Evolutionary conservation across 2,113 vertebrate species (phyloP).

Genomic region (Andinoacara biseriatus): DNA sequence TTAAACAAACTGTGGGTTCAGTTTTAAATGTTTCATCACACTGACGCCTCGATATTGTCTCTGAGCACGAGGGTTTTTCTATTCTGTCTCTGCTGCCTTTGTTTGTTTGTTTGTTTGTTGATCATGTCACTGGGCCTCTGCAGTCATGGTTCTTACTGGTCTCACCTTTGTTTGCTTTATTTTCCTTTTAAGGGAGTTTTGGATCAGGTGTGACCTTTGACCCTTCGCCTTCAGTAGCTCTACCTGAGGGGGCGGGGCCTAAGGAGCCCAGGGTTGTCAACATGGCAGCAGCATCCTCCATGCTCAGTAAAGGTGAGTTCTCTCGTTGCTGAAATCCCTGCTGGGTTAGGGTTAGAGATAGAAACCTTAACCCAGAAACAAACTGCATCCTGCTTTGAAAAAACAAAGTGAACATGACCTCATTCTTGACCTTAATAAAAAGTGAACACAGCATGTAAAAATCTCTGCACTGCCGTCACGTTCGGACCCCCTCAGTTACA

Average conservation of each 20-base stretch:
- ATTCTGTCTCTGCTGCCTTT: neutral
- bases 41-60: too few relatives aligned
- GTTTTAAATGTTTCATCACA: too few relatives aligned
- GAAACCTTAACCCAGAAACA: neutral
- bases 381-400: neutral
- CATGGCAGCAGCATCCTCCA: slow-evolving; percentile 54
- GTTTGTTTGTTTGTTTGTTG: neutral
- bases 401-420: neutral
- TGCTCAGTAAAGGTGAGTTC: slow-evolving; percentile 46
- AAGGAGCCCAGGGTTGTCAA: slow-evolving; percentile 2
- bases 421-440: neutral
- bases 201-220: slow-evolving; percentile 58
- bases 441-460: neutral
- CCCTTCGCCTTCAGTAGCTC: slow-evolving; percentile 35
- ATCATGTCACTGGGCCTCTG: neutral
- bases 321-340: neutral
- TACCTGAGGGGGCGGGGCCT: slow-evolving; percentile 28
- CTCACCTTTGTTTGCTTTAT: neutral
- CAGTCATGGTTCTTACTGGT: neutral
- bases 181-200: slow-evolving; percentile 31
- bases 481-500: neutral
- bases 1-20: too few relatives aligned
- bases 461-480: neutral
- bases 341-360: too few relatives aligned
- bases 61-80: too few relatives aligned